phyloP scores from a whole-genome alignment of 2,113 vertebrate species.

The Planiliza haematocheilus region DNA sequence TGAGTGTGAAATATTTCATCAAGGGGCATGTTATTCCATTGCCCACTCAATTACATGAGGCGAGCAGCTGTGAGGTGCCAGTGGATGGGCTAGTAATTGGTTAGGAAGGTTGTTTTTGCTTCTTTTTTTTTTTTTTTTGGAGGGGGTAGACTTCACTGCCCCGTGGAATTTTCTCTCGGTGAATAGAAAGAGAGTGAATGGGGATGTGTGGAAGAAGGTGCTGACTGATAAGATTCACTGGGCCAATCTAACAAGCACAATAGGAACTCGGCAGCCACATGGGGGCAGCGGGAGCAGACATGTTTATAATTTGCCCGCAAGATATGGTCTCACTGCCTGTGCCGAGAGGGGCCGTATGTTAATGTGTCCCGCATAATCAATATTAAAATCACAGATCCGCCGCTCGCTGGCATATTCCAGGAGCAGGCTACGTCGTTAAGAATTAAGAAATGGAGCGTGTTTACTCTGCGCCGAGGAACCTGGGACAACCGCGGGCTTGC shows the following conservation, averaged over 20 bases:
- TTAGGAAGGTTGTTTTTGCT: slow-evolving; percentile 72
- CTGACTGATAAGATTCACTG: slow-evolving; percentile 67
- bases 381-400: neutral
- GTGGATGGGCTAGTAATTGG: slow-evolving; percentile 75
- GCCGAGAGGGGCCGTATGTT: slow-evolving; percentile 4
- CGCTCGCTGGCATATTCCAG: neutral
- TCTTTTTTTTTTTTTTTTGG: slow-evolving; percentile 17
- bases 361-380: slow-evolving; percentile 17
- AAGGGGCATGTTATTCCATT: slow-evolving; percentile 79
- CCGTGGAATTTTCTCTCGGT: slow-evolving; percentile 40
- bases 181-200: slow-evolving; percentile 55
- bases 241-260: slow-evolving; percentile 54
- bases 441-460: neutral
- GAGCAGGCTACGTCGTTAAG: neutral
- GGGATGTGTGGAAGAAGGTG: slow-evolving; percentile 55
- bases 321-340: slow-evolving; percentile 10
- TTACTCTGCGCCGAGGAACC: neutral
- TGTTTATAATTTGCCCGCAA: slow-evolving; percentile 43
- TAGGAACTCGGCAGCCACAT: slow-evolving; percentile 24
- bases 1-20: slow-evolving; percentile 80
- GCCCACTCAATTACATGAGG: slow-evolving; percentile 78
- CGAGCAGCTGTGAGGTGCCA: slow-evolving; percentile 74
- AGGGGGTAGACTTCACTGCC: slow-evolving; percentile 16
- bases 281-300: slow-evolving; percentile 15
- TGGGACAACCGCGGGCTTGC: neutral